phyloP scores from a whole-genome alignment of 2,888 invertebrate species.

The Ormyrus rosae region DNA sequence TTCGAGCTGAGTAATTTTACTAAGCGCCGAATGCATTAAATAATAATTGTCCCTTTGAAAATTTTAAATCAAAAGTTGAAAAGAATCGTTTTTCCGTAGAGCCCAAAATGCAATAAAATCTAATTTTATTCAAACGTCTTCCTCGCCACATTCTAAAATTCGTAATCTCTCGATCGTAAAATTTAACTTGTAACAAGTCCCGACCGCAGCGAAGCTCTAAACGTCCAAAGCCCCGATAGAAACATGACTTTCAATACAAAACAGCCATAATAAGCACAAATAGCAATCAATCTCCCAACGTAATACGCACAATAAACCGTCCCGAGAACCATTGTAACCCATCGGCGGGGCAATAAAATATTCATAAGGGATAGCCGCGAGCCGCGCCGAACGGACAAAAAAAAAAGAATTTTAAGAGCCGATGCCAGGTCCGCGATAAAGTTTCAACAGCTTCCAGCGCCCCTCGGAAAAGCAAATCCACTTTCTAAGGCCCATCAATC shows the following conservation, averaged over 20 bases:
- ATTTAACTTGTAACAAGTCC: too few species aligned
- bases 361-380: neutral
- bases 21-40: too few species aligned
- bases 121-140: neutral
- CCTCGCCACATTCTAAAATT: neutral
- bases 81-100: neutral
- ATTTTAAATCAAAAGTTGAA: neutral
- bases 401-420: conserved; percentile 1
- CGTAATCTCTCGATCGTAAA: too few species aligned
- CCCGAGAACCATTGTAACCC: neutral
- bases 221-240: too few species aligned
- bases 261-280: conserved; percentile 1
- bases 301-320: conserved; percentile 18
- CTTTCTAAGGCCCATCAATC: conserved; percentile 33
- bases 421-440: neutral
- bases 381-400: neutral
- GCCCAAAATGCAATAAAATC: neutral
- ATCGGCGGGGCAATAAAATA: conserved; percentile 1
- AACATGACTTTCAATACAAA: neutral
- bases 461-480: conserved; percentile 2
- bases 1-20: too few species aligned
- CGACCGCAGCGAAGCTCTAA: too few species aligned
- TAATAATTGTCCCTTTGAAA: too few species aligned
- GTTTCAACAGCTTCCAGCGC: conserved; percentile 8
- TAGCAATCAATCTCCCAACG: conserved; percentile 12